Evolutionary conservation across 2,888 invertebrate genomes (phyloP).

Genomic region (Trissoscelio sp.): DNA sequence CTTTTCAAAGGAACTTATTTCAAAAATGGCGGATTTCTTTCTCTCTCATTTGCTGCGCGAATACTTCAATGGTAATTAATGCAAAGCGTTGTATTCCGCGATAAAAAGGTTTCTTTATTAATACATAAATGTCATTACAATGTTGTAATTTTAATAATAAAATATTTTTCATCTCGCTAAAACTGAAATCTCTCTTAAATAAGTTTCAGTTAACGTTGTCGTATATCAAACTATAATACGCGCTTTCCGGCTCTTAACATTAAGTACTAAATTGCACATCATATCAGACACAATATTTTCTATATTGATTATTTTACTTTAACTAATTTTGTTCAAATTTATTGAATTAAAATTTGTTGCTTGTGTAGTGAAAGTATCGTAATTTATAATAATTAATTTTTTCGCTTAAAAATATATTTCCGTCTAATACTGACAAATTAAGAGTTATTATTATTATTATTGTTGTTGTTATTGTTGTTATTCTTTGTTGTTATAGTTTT

Average conservation of each 20-base stretch:
- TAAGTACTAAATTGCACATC: slow-evolving; percentile 50
- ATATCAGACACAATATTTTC: slow-evolving; percentile 17
- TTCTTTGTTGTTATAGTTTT: no score
- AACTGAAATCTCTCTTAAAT: slow-evolving; percentile 28
- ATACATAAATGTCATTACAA: slow-evolving; percentile 20
- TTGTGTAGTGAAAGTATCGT: no score
- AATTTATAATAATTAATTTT: no score
- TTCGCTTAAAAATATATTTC: no score
- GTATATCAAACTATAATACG: slow-evolving; percentile 49
- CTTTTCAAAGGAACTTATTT: slow-evolving; percentile 28
- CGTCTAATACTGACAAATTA: no score
- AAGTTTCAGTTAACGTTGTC: slow-evolving; percentile 37
- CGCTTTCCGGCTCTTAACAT: slow-evolving; percentile 45
- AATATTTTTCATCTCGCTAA: slow-evolving; percentile 17
- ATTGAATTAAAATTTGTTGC: no score
- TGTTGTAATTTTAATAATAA: slow-evolving; percentile 31
- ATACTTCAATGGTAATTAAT: slow-evolving; percentile 34
- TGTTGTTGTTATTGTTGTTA: no score
- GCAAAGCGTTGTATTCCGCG: slow-evolving; percentile 6
- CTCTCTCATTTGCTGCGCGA: neutral
- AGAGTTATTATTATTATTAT: no score
- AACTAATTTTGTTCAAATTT: no score
- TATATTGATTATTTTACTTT: slow-evolving; percentile 24
- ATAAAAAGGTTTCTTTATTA: slow-evolving; percentile 38
- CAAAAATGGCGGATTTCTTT: slow-evolving; percentile 6